Percentiles rank a stretch among this genome's conserved stretches.
phyloP scores from a whole-genome alignment of 2,888 invertebrate species.

The Phoronis australis region DNA sequence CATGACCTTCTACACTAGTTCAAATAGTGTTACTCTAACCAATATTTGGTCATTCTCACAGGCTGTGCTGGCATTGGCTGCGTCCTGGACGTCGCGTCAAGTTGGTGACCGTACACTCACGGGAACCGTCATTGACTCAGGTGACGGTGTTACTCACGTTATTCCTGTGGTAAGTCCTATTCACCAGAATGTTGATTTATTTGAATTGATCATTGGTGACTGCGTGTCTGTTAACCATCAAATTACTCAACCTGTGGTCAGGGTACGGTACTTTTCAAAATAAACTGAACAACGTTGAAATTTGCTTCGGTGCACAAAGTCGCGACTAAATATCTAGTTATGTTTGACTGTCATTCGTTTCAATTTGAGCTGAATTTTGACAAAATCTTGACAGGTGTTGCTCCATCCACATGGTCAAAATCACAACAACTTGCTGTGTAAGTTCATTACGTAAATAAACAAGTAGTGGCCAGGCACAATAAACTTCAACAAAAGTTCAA shows the following conservation, averaged over 20 bases:
- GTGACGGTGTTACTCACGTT: constrained; percentile 99
- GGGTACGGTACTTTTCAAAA: neutral
- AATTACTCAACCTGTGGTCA: neutral
- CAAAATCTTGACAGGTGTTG: too few relatives aligned
- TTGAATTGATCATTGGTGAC: too few relatives aligned
- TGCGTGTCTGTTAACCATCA: neutral
- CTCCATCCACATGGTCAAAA: neutral
- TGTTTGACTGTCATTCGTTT: neutral
- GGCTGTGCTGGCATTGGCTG: constrained; percentile 95
- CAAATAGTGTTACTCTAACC: too few relatives aligned
- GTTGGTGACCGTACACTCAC: constrained; percentile 89
- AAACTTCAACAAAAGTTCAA: too few relatives aligned
- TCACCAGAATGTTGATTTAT: neutral
- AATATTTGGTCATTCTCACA: constrained; percentile 23
- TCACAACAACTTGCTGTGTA: neutral
- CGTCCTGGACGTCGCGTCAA: constrained; percentile 92
- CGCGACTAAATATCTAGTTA: too few relatives aligned
- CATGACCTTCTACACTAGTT: too few relatives aligned
- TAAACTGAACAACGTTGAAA: neutral
- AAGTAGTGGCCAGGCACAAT: too few relatives aligned
- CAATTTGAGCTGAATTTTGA: neutral
- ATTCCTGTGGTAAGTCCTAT: constrained; percentile 81
- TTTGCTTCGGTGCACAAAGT: neutral
- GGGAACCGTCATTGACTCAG: constrained; percentile 97
- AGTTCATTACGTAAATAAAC: too few relatives aligned